Base-by-base conservation (phyloP, 2,113 vertebrate species). In the Pao palembangensis region DNA sequence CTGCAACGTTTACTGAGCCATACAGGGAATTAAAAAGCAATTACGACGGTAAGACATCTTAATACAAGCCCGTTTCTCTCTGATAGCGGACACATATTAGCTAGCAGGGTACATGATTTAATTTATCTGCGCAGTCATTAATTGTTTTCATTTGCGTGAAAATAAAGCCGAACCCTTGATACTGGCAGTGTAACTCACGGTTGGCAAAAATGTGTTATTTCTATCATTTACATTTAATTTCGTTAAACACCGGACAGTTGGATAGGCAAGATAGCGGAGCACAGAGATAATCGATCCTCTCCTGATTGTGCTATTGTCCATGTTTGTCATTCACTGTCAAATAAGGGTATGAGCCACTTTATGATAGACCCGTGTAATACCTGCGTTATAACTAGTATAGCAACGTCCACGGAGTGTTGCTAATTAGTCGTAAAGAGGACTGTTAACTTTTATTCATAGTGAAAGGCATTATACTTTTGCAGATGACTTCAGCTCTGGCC, bases 401-500 rank as follows among this genome's bases (percentile, higher is more conserved):
- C 23, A 25, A 25, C 2, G 23, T 25, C 25, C 6, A 28, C 25
- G 25, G 25, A 28, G 25, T 28, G 25, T 7, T 28, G 25, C 34
- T 8, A 38, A 12, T 38, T 3, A 38, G 11, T 38, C 34, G 34
- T 38, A 38, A 38, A 38, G 1, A 38, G 44, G 16, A n/a, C 15
- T 17, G 10, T 16, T n/a, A 47, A 47, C 16, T n/a, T 47, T 47
- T 16, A 17, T 46, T 38, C 2, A 10, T 11, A 2, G 34, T 38
- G 4, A 38, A 38, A 38, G 10, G 4, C 34, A 10, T 38, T 38
- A 2, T 11, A 12, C 10, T 46, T 46, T 19, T 19, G 10, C 70
- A 91, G 87, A 90, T 91, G 88, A 55, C 84, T 16, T 48, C 83
- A 53, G 56, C 78, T 83, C 64, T 88, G 64, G 55, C 71, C 8